phyloP scores from a whole-genome alignment of 2,888 invertebrate genomes.

The Pollenia griseotomentosa region DNA sequence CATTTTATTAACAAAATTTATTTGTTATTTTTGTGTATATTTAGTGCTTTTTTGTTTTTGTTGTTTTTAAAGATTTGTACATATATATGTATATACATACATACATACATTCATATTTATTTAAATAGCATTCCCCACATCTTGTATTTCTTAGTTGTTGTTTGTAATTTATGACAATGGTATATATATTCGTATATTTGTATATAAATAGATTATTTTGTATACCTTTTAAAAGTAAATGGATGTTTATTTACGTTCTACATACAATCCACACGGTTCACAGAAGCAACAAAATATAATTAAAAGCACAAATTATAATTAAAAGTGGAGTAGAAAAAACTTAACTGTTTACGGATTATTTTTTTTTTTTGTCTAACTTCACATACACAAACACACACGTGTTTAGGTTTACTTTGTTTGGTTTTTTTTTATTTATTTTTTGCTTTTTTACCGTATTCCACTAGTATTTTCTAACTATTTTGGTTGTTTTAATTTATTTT shows the following conservation, averaged over 20 bases:
- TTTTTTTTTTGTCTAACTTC: constrained; percentile 48
- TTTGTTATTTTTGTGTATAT: constrained; percentile 39
- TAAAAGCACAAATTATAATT: not conserved
- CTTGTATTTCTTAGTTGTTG: constrained; percentile 36
- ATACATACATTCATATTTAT: constrained; percentile 22
- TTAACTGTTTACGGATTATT: constrained; percentile 24
- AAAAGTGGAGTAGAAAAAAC: not conserved
- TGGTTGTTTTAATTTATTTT: constrained; percentile 9
- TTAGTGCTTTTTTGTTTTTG: constrained; percentile 22
- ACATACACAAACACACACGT: constrained; percentile 42
- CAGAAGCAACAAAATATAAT: not conserved
- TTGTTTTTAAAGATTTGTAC: constrained; percentile 20
- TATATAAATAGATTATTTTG: constrained; percentile 61
- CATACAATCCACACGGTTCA: constrained; percentile 51
- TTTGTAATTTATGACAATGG: constrained; percentile 55
- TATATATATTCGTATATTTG: constrained; percentile 27
- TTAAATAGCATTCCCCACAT: constrained; percentile 52
- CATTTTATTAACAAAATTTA: constrained; percentile 36
- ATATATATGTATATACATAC: not conserved
- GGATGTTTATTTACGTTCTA: constrained; percentile 38
- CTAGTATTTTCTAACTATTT: constrained; percentile 48
- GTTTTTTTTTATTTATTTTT: constrained; percentile 5
- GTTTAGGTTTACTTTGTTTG: constrained; percentile 38
- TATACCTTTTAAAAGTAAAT: constrained; percentile 64
- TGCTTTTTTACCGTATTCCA: constrained; percentile 37